phyloP scores from a whole-genome alignment of 1,140 invertebrate genomes.

The Lordiphosa clarofinis region DNA sequence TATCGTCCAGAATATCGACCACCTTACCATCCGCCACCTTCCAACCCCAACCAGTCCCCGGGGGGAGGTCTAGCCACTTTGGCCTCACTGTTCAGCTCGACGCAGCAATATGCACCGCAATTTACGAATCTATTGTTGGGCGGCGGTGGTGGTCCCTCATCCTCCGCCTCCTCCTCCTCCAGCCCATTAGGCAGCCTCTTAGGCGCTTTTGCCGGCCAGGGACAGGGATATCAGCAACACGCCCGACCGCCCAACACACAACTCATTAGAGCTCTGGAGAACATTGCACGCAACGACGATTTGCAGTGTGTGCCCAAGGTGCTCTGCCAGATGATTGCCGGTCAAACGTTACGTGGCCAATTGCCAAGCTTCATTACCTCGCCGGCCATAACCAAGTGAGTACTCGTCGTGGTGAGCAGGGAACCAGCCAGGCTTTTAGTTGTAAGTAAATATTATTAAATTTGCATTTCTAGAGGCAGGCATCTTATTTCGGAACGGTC shows the following conservation, averaged over 20 bases:
- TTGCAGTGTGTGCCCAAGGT: conserved; percentile 88
- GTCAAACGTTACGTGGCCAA: conserved; percentile 81
- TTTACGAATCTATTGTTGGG: conserved; percentile 74
- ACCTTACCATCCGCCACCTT: conserved; percentile 28
- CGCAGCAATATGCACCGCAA: conserved; percentile 74
- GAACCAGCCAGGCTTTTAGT: conserved; percentile 39
- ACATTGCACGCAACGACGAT: conserved; percentile 88
- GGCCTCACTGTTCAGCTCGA: conserved; percentile 58
- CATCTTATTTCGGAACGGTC: conserved; percentile 41
- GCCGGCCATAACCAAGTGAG: conserved; percentile 85
- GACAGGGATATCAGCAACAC: conserved; percentile 19
- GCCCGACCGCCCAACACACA: conserved; percentile 67
- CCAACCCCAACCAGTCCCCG: conserved; percentile 11
- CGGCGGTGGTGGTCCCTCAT: conserved; percentile 46
- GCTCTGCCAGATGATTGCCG: conserved; percentile 87
- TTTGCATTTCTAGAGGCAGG: conserved; percentile 44
- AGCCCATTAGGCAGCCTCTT: conserved; percentile 64
- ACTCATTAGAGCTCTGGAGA: conserved; percentile 83
- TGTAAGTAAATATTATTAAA: conserved; percentile 68
- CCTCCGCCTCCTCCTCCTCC: conserved; percentile 41
- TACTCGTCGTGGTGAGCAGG: conserved; percentile 21
- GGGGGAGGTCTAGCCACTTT: conserved; percentile 58
- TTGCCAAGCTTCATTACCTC: conserved; percentile 83
- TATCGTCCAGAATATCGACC: conserved; percentile 55
- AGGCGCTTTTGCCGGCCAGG: conserved; percentile 51